phyloP scores from a whole-genome alignment of 2,113 vertebrate genomes.

The Bothrops jararaca region DNA sequence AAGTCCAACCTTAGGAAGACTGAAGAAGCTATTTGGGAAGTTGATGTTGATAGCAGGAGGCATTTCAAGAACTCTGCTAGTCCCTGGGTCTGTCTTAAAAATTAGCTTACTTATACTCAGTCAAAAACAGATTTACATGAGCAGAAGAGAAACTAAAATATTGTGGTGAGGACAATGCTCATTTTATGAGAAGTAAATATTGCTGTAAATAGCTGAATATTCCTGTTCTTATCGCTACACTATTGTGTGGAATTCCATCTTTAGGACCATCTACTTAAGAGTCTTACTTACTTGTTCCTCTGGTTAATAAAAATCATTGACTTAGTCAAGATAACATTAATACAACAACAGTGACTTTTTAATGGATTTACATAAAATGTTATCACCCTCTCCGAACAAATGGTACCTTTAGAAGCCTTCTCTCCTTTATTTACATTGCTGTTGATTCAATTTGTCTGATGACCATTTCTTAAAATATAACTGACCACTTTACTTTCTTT shows the following conservation, averaged over 20 bases:
- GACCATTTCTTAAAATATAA: neutral
- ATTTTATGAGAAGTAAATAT: neutral
- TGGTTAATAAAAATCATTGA: neutral
- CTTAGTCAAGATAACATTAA: neutral
- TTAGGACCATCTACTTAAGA: neutral
- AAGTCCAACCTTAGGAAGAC: neutral
- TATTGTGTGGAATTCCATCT: neutral
- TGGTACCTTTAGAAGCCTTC: neutral
- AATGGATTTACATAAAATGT: neutral
- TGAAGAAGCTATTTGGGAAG: neutral
- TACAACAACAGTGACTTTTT: neutral
- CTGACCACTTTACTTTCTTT: neutral
- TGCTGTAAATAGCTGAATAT: neutral
- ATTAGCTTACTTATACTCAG: neutral
- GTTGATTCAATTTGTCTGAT: neutral
- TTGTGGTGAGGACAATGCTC: neutral
- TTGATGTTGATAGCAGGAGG: neutral
- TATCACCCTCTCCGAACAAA: neutral
- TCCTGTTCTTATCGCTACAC: neutral
- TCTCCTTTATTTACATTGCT: neutral
- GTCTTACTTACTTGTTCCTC: neutral
- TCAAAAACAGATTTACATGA: neutral
- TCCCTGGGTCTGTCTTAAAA: neutral
- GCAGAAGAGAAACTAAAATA: neutral
- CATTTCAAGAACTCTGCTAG: neutral